phyloP scores from a whole-genome alignment of 2,797 vertebrate genomes.

The Spizella passerina region DNA sequence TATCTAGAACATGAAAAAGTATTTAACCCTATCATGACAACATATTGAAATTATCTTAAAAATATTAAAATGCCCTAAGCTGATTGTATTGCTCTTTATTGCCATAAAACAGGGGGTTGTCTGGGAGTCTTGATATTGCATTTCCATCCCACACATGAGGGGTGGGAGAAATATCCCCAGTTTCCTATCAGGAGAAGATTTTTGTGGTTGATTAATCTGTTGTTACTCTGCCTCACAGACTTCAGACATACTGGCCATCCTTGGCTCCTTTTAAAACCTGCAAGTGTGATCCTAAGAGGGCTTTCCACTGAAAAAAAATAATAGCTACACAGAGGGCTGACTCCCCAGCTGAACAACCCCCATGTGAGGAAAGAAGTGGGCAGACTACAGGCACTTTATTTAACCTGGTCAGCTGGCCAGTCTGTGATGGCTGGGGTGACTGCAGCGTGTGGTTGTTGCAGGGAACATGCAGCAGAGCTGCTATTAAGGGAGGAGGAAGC shows the following conservation, averaged over 20 bases:
- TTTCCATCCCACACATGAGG: not conserved
- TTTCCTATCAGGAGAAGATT: not conserved
- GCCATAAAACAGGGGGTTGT: not conserved
- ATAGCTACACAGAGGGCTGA: not conserved
- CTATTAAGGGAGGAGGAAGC: not conserved
- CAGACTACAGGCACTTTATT: not conserved
- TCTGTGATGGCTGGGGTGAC: not conserved
- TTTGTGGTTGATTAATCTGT: not conserved
- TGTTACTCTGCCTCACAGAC: not conserved
- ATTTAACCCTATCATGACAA: not conserved
- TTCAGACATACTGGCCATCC: not conserved
- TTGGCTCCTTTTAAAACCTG: not conserved
- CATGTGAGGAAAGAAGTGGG: not conserved
- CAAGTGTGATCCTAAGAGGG: not conserved
- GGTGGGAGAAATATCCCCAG: not conserved
- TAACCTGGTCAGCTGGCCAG: not conserved
- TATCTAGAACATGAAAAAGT: not conserved
- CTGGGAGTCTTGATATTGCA: not conserved
- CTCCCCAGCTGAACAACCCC: not conserved
- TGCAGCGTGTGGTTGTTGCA: not conserved
- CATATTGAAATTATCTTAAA: not conserved
- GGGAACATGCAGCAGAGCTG: not conserved
- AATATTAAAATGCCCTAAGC: not conserved
- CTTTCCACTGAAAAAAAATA: not conserved
- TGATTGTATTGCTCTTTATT: not conserved